Percentiles rank a stretch among this genome's conserved stretches.
Conservation (phyloP, 2,113 vertebrate species). For the Epinephelus lanceolatus region DNA sequence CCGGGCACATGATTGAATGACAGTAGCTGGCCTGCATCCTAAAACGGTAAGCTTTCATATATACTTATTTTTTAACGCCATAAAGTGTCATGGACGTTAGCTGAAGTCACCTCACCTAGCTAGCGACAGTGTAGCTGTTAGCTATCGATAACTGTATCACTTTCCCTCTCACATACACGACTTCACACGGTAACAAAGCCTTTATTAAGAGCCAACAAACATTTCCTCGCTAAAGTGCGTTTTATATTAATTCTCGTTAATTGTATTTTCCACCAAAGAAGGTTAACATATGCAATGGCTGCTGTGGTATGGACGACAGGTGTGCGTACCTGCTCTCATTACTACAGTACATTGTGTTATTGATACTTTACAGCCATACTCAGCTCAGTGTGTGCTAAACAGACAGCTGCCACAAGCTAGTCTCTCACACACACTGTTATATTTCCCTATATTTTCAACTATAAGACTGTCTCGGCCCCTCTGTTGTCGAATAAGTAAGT, state of each 20-base stretch:
- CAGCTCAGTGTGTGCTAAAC: neutral
- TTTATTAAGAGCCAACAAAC: no score
- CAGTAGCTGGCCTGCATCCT: conserved; percentile 20
- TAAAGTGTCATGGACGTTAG: neutral
- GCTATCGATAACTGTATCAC: conserved; percentile 2
- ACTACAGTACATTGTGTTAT: neutral
- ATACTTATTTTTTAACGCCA: neutral
- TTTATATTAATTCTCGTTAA: neutral
- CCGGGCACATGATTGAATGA: conserved; percentile 56
- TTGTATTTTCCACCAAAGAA: neutral
- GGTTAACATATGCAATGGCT: neutral
- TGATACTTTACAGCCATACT: neutral
- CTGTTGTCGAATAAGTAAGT: neutral
- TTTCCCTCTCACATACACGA: no score
- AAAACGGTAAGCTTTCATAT: conserved; percentile 63
- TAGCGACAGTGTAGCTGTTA: conserved; percentile 27
- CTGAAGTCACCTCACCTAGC: conserved; percentile 34
- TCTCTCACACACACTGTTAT: neutral
- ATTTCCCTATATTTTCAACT: neutral
- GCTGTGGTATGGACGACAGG: neutral
- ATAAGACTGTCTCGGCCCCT: no score
- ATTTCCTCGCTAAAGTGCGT: neutral
- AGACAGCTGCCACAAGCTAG: neutral
- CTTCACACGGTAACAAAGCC: neutral
- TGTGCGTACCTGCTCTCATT: neutral